Conservation (phyloP, 2,113 vertebrate genomes). For the Anolis carolinensis region DNA sequence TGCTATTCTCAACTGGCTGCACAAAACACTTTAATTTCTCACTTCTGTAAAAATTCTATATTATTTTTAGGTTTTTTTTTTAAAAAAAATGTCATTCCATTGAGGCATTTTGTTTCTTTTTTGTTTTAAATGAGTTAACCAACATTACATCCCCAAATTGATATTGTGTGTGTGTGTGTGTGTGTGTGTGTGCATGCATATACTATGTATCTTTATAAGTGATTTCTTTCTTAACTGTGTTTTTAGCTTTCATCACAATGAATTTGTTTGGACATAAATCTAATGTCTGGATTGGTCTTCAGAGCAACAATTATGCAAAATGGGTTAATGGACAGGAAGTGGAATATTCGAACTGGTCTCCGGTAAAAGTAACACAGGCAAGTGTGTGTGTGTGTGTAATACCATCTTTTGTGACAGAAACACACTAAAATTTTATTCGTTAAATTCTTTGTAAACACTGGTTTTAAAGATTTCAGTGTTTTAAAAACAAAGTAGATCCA, state of each 20-base stretch:
- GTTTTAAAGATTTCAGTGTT: too few relatives aligned
- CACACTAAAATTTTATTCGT: too few relatives aligned
- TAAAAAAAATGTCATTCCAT: slow-evolving; percentile 19
- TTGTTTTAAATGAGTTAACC: slow-evolving; percentile 40
- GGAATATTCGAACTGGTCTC: slow-evolving; percentile 89
- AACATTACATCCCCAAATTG: slow-evolving; percentile 18
- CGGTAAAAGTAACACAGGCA: slow-evolving; percentile 76
- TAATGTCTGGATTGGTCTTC: slow-evolving; percentile 89
- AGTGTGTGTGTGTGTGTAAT: slow-evolving; percentile 44
- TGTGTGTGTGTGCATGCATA: not conserved
- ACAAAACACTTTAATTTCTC: slow-evolving; percentile 7
- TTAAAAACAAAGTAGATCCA: too few relatives aligned
- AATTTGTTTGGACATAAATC: slow-evolving; percentile 84
- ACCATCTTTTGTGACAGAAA: too few relatives aligned
- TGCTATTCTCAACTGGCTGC: not conserved
- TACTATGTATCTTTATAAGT: slow-evolving; percentile 28
- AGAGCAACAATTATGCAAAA: slow-evolving; percentile 79
- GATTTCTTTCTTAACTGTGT: slow-evolving; percentile 45
- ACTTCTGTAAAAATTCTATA: slow-evolving; percentile 31
- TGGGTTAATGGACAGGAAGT: slow-evolving; percentile 80
- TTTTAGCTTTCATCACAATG: slow-evolving; percentile 92
- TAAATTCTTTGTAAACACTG: too few relatives aligned
- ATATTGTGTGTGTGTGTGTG: too few relatives aligned
- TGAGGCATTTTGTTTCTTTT: slow-evolving; percentile 40
- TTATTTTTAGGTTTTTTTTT: not conserved